Evolutionary conservation across 2,113 vertebrate species (phyloP).

Genomic region (Corydoras sp.): DNA sequence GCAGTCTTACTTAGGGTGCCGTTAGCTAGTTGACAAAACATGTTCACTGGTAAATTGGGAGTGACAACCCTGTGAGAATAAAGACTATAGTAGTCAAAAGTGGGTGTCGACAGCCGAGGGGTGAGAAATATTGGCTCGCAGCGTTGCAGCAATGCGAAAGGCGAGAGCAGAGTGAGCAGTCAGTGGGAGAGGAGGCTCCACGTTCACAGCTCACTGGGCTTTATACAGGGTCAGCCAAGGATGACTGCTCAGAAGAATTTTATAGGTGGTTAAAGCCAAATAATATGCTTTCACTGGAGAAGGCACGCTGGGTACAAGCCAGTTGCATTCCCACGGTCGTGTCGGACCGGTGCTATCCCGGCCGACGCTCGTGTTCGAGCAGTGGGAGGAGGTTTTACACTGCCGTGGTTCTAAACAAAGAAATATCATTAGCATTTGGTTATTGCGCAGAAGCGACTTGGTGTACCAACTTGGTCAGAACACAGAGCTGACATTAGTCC

Average conservation of each 20-base stretch:
- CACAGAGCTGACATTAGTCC: too few relatives aligned
- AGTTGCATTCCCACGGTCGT: background rate
- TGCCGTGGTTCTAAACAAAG: too few relatives aligned
- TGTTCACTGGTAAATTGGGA: constrained; percentile 52
- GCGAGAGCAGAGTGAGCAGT: constrained; percentile 11
- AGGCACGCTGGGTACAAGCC: constrained; percentile 1
- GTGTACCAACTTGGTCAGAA: too few relatives aligned
- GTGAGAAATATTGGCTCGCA: constrained; percentile 41
- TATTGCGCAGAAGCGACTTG: too few relatives aligned
- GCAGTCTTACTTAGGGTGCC: constrained; percentile 23
- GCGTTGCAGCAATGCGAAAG: constrained; percentile 3
- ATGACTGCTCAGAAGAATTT: background rate
- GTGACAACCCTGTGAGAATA: constrained; percentile 43
- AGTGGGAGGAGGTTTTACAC: too few relatives aligned
- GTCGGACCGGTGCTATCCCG: too few relatives aligned
- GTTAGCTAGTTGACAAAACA: constrained; percentile 38
- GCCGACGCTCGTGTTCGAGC: background rate
- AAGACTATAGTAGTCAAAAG: constrained; percentile 37
- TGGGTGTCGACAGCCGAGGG: constrained; percentile 39
- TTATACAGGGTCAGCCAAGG: constrained; percentile 13
- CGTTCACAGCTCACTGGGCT: constrained; percentile 9
- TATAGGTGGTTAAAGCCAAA: constrained; percentile 6
- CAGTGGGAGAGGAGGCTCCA: background rate
- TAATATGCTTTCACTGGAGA: constrained; percentile 22
- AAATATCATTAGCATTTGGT: too few relatives aligned